These are phyloP conservation scores for Danio jaintianensis DNA, from an alignment of 2,797 vertebrate genomes.

Conservation along the genomic window DNA sequence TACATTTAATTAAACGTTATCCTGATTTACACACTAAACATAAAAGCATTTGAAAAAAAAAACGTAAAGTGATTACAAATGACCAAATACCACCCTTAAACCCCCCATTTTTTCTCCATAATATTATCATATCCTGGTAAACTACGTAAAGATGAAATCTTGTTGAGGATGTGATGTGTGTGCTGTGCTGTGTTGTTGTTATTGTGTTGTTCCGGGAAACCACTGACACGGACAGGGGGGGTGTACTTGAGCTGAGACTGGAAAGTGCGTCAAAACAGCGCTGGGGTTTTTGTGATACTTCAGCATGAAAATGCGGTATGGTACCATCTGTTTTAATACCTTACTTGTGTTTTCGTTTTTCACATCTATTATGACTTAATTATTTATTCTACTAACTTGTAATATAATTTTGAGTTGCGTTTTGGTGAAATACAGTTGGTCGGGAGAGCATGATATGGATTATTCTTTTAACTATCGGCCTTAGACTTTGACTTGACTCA, in stretches of 20 bases:
- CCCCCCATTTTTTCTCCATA: not conserved
- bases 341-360: not conserved
- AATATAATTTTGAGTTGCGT: not conserved
- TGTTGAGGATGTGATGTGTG: not conserved
- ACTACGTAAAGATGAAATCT: not conserved
- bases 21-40: not conserved
- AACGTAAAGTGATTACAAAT: not conserved
- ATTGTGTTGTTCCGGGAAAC: slow-evolving; percentile 81
- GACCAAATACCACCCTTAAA: not conserved
- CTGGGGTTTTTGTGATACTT: slow-evolving; percentile 56
- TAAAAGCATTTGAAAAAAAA: not conserved
- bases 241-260: slow-evolving; percentile 66
- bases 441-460: not conserved
- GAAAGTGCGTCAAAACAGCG: slow-evolving; percentile 83
- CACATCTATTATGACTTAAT: not conserved
- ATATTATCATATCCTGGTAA: not conserved
- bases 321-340: slow-evolving; percentile 37
- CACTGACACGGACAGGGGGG: slow-evolving; percentile 47
- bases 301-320: slow-evolving; percentile 73
- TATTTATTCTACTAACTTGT: not conserved
- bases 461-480: slow-evolving; percentile 23
- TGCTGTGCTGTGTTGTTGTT: slow-evolving; percentile 75
- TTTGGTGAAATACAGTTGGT: slow-evolving; percentile 17
- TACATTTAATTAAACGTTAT: not conserved
- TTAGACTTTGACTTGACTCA: slow-evolving; percentile 1